Evolutionary conservation across 2,888 invertebrate genomes (phyloP).

Genomic region (Eledona agricola): DNA sequence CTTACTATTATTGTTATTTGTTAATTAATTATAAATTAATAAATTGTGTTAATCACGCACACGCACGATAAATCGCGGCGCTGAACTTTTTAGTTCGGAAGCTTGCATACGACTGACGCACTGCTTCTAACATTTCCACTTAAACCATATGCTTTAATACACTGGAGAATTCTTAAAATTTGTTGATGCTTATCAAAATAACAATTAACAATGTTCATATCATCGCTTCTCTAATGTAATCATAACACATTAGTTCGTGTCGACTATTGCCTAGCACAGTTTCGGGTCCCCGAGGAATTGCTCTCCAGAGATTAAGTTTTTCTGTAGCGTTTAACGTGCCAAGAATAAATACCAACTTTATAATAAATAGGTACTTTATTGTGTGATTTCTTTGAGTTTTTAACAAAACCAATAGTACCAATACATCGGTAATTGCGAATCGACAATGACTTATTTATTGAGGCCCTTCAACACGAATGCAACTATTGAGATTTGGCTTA

Average conservation of each 20-base stretch:
- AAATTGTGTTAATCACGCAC: slow-evolving; percentile 2
- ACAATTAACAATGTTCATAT: slow-evolving; percentile 18
- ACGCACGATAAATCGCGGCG: not conserved
- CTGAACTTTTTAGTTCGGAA: slow-evolving; percentile 6
- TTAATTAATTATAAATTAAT: not conserved
- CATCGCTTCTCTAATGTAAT: slow-evolving; percentile 19
- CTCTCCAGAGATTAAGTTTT: no score
- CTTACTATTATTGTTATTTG: no score
- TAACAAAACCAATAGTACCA: no score
- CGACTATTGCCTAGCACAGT: slow-evolving; percentile 61
- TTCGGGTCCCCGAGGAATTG: no score
- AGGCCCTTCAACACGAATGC: no score
- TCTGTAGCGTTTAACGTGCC: no score
- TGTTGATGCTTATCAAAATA: slow-evolving; percentile 44
- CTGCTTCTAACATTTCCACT: slow-evolving; percentile 47
- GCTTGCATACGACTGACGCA: slow-evolving; percentile 24
- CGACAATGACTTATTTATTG: no score
- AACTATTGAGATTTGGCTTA: no score
- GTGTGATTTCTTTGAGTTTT: no score
- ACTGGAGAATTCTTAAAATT: slow-evolving; percentile 55
- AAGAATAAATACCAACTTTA: no score
- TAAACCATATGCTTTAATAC: slow-evolving; percentile 53
- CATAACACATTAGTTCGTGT: slow-evolving; percentile 53
- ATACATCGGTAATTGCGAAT: no score
- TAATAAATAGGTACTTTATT: no score